Evolutionary conservation across 2,113 vertebrate genomes (phyloP), one percentile per base, ranked within the genome.

Genomic region (Gadus macrocephalus): DNA sequence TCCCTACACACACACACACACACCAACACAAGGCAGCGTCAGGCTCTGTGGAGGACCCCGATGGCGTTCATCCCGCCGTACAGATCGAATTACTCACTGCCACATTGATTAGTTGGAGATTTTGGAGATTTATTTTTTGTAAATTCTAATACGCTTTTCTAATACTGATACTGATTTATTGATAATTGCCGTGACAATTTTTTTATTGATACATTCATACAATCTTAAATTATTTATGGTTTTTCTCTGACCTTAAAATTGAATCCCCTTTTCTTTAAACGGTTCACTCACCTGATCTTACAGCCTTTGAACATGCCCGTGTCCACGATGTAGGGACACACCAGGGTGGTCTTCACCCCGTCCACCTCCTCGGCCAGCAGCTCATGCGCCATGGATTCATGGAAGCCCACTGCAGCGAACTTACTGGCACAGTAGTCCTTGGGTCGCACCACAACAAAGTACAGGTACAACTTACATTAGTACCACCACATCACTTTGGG

Each of bases 401-500:
- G 89, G 71, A 90, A 91, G 9, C 88, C 88, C 66, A 90, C 88
- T 4, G 83, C 87, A 7, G 89, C 88, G 77, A 90, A 93, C 58
- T 88, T 90, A 75, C 89, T 91, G 68, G 90, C 89, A 67, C 89
- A 91, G 73, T 91, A 92, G 74, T 85, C 88, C 90, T 93, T 49
- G 42, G 42, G 12, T 49, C 8, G 12, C 42, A 49, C 8, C 1
- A 15, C 14, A 69, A 19, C n/a, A 70, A 11, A 25, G 25, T 25
- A 49, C 42, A 49, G 12, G 42, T 49, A 49, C 42, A 49, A 49
- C 42, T 49, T 49, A 7, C 4, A 35, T 35, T 35, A 7, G 31
- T 35, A 35, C 31, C 31, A 35, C 31, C 31, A 35, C 31, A 6
- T 35, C 6, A 35, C 31, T 4, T 35, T 3, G 25, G 42, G 42